Evolutionary conservation across 2,113 vertebrate genomes (phyloP), one percentile per base, ranked within the genome.

Genomic region (Gambusia holbrooki): DNA sequence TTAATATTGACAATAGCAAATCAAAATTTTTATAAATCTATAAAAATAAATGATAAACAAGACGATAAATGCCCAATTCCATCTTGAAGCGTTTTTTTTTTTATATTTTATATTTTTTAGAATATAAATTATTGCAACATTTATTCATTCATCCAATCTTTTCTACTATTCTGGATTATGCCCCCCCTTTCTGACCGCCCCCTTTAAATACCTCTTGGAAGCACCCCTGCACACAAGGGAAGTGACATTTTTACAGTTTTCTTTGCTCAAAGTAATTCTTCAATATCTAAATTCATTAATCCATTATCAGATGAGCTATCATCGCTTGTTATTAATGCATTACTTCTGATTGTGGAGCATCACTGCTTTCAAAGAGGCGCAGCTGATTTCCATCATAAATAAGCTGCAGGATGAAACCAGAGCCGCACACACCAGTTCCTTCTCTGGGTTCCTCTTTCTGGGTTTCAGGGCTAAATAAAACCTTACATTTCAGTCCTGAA

Each of bases 381-480:
- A 77, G 66, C 28, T 66, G 60, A 35, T 62, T 66, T 35, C 68
- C 68, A 42, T 61, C 65, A 58, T 58, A 58, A n/a, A 62, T 69
- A 48, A 48, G 25, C 66, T 51, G 70, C 30, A n/a, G 58, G 42
- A 54, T 68, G 66, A 25, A 66, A 63, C 63, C 54, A 63, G 15
- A 22, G 22, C 30, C 60, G 32, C 62, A 58, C 69, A 5, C 40
- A 61, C 14, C 80, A 82, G 71, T 82, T 87, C 82, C 63, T 35
- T 69, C 62, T 83, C 42, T 82, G 69, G 30, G 70, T 85, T 85
- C 76, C 80, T n/a, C 35, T 79, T 83, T 69, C 66, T 33, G 33
- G 40, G 66, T 74, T 74, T 69, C 28, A 71, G 67, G 45, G 32
- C 60, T 28, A 15, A 27, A 73, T 58, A 58, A 58, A 58, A 25